Percentiles rank a stretch among this genome's conserved stretches.
Conservation (phyloP, 2,113 vertebrate genomes). For the Chrysochloris asiatica region DNA sequence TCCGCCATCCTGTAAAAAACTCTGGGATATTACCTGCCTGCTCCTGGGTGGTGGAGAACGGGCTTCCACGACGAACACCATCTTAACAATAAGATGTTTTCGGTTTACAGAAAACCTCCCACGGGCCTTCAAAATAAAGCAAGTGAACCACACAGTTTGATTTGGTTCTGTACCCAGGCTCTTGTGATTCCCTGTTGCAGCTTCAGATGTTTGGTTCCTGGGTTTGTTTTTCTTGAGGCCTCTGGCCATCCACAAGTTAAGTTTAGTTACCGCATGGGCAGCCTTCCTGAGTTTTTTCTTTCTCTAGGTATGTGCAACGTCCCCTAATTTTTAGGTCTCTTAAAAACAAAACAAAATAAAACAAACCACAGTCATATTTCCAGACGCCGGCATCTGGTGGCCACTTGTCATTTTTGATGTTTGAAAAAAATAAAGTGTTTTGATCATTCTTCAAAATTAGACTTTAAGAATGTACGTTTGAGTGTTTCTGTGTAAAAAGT, state of each 20-base stretch:
- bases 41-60: neutral
- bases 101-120: neutral
- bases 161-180: neutral
- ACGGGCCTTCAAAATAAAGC: neutral
- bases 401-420: conserved; percentile 70
- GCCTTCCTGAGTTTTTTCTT: neutral
- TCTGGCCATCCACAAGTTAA: neutral
- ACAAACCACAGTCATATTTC: conserved; percentile 50
- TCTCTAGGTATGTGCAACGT: conserved; percentile 32
- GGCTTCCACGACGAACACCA: neutral
- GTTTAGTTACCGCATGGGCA: neutral
- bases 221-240: neutral
- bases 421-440: conserved; percentile 34
- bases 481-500: conserved; percentile 4
- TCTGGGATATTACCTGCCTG: neutral
- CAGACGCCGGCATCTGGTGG: conserved; percentile 65
- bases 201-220: neutral
- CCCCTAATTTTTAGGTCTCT: conserved; percentile 62
- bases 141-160: neutral
- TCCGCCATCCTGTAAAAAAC: neutral
- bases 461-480: conserved; percentile 44
- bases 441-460: conserved; percentile 62
- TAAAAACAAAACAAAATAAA: conserved; percentile 66
- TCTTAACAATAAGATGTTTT: neutral
- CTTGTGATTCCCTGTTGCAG: rapidly evolving